Evolutionary conservation across 1,140 invertebrate species (phyloP).

Genomic region (Anastrepha ludens): DNA sequence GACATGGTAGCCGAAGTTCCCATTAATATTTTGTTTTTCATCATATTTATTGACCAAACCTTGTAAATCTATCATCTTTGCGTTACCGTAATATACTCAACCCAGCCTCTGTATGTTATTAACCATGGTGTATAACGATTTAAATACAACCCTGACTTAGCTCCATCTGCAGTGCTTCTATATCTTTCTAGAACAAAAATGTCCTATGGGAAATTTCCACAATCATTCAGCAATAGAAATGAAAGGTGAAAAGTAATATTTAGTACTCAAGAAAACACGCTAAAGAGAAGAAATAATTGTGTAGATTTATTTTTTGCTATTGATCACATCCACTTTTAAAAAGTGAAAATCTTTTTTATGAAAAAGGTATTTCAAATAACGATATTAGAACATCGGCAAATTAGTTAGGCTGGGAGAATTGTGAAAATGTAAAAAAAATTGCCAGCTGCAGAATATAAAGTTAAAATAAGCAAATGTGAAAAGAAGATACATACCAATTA

Average conservation of each 20-base stretch:
- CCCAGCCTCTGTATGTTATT: no score
- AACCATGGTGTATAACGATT: no score
- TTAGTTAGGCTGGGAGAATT: neutral
- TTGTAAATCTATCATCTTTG: no score
- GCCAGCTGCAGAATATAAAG: neutral
- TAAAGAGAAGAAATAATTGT: conserved; percentile 53
- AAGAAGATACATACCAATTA: neutral
- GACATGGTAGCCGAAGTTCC: no score
- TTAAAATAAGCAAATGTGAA: neutral
- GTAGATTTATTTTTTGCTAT: neutral
- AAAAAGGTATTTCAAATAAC: conserved; percentile 7
- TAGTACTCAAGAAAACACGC: conserved; percentile 54
- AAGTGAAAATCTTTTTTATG: conserved; percentile 16
- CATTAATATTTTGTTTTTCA: no score
- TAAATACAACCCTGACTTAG: neutral
- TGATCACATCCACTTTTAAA: conserved; percentile 7
- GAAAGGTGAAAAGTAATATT: neutral
- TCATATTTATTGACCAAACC: no score
- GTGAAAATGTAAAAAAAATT: neutral
- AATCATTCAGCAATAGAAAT: neutral
- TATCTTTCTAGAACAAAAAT: conserved; percentile 56
- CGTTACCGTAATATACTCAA: no score
- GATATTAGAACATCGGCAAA: neutral
- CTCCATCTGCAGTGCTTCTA: conserved; percentile 51
- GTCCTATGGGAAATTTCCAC: conserved; percentile 17